A percentile compares a stretch with the other conserved stretches of the same genome.
Conservation (phyloP, 1,140 invertebrate genomes). For the Pomacea maculata region DNA sequence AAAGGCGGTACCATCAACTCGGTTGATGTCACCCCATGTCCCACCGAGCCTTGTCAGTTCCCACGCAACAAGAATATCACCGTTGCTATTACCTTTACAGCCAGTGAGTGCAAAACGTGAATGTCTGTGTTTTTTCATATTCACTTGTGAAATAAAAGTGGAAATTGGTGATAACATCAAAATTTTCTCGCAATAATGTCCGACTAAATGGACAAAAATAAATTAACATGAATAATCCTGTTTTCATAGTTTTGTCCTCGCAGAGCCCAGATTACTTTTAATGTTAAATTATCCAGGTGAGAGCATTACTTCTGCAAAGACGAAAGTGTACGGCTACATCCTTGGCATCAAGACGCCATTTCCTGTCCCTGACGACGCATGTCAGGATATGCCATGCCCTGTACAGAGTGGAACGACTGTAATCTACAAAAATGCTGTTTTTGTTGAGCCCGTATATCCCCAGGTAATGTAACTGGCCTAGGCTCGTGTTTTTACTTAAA, state of each 20-base stretch:
- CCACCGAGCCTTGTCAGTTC: slow-evolving; percentile 31
- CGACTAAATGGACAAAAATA: too few species aligned
- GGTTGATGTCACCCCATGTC: slow-evolving; percentile 34
- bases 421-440: slow-evolving; percentile 30
- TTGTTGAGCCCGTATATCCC: slow-evolving; percentile 29
- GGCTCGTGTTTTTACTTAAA: too few species aligned
- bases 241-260: background rate
- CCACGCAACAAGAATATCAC: slow-evolving; percentile 28
- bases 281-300: background rate
- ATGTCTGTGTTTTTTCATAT: background rate
- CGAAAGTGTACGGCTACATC: slow-evolving; percentile 24
- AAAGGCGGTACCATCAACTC: slow-evolving; percentile 28
- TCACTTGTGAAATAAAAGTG: too few species aligned
- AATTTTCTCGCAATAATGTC: background rate
- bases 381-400: slow-evolving; percentile 29
- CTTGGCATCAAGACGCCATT: slow-evolving; percentile 20
- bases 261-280: background rate
- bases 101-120: slow-evolving; percentile 26
- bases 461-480: slow-evolving; percentile 9
- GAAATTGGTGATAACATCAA: background rate
- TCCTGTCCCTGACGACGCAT: slow-evolving; percentile 13
- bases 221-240: background rate
- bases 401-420: slow-evolving; percentile 13
- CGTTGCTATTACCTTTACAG: slow-evolving; percentile 26
- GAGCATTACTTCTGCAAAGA: slow-evolving; percentile 10